Evolutionary conservation across 2,888 invertebrate species (phyloP), one percentile per base, ranked within the genome.

Genomic region (Pheosia tremula): DNA sequence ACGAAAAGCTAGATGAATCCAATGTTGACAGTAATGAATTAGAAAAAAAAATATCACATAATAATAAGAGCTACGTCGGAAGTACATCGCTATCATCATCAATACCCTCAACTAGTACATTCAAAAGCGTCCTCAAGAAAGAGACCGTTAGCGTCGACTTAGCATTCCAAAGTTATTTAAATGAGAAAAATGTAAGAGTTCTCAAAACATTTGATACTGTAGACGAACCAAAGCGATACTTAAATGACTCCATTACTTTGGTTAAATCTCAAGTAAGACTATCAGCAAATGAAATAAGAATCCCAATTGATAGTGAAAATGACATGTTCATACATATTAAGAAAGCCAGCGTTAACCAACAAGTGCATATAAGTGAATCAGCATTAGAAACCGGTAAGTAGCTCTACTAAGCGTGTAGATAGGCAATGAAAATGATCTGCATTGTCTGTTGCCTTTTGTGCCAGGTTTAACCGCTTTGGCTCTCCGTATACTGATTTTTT

Each of bases 261-360:
- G 75, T 87, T 45, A 83, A 80, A 63, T 80, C 86, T 5, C 64
- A 71, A 66, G 66, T 89, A 24, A 75, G 68, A 61, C 60, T 75
- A 45, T 68, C 76, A 55, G 77, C 77, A 5, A 72, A 75, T 56
- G 80, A 82, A 75, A 77, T 89, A 58, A 77, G 64, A 62, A 75
- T 91, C 63, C 83, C 84, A 1, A 76, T 91, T 53, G 83, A 86
- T 77, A 63, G 71, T 2, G 70, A 84, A 13, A 78, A 82, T 60
- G 77, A 86, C 58, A 72, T 92, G 56, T 66, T 66, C 3, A 71
- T 89, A 64, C 66, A 75, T 73, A 77, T 84, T 39, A 79, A 78
- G 63, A 74, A 72, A 69, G 11, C 63, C 41, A 64, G 63, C 6
- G 36, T 59, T 59, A n/a, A 50, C 57, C 69, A 68, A n/a, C 79